Evolutionary conservation across 2,888 invertebrate species (phyloP), one percentile per base, ranked within the genome.

Genomic region (Brenthis ino): DNA sequence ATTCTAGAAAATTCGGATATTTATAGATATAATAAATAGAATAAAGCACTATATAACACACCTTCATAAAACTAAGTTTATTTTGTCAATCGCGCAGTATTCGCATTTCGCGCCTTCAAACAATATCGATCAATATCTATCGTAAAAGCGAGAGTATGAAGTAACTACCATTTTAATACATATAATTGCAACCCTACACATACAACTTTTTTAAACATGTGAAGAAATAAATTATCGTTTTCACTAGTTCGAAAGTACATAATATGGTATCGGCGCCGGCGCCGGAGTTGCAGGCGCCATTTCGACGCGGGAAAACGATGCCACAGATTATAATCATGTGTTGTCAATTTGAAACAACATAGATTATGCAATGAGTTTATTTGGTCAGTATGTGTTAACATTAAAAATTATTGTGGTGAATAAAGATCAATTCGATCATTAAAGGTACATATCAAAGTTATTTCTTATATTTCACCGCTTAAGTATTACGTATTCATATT

Each of bases 261-360:
- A 65, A 65, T 67, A 61, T 64, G 48, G 28, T 67, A 67, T 50
- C 67, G 75, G 74, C 77, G 77, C 74, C 81, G 77, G 72, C 76
- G 70, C 65, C 68, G 75, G 70, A 37, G 64, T 58, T 77, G 76
- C 77, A 76, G 86, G 81, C 85, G 85, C 83, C 83, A 76, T 67
- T 77, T 75, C 75, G 86, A 77, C 86, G 85, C 84, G 83, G 83
- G 82, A 83, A 85, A 85, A 79, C 74, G 72, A 64, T 67, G 61
- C 58, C 70, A 71, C 63, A 70, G 58, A 67, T 67, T 69, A 72
- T 69, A 69, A 24, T 57, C 63, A 65, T 58, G 37, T 61, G 48
- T 61, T 61, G 55, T 55, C 55, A 56, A 56, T 56, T 51, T 50
- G 37, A 50, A 51, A 13, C 37, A 51, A 53, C 37, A 53, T 50